These are phyloP conservation scores for Drosophila mayri DNA, from an alignment of 1,140 invertebrate genomes.

Conservation along the genomic window DNA sequence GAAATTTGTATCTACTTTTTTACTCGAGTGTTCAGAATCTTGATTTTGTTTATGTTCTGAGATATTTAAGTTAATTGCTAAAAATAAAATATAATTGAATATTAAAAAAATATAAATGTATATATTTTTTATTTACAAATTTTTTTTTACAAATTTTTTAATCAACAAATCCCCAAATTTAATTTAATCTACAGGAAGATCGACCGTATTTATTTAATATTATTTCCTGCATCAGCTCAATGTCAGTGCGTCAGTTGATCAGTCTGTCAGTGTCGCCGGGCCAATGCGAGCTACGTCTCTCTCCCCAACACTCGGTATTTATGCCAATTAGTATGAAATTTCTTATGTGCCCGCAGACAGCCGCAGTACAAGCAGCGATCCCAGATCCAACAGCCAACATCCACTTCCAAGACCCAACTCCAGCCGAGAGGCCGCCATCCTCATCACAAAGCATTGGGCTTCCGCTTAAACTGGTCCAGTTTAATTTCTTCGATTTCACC, in stretches of 20 bases:
- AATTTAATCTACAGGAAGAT: not conserved
- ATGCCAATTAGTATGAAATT: conserved; percentile 85
- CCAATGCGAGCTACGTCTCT: conserved; percentile 50
- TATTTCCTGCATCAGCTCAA: conserved; percentile 44
- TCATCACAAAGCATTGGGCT: conserved; percentile 55
- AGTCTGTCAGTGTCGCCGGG: conserved; percentile 62
- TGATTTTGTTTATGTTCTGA: too few species aligned
- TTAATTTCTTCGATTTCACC: conserved; percentile 80
- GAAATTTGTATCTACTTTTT: too few species aligned
- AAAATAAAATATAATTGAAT: too few species aligned
- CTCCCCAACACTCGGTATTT: conserved; percentile 84
- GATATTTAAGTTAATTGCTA: too few species aligned
- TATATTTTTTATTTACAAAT: too few species aligned
- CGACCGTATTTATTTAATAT: conserved; percentile 28
- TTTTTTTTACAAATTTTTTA: too few species aligned
- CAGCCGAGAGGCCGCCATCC: conserved; percentile 39
- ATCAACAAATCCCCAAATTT: not conserved
- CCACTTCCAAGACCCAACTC: conserved; percentile 29
- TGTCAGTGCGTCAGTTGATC: conserved; percentile 71
- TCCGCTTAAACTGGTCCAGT: conserved; percentile 84
- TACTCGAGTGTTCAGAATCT: too few species aligned
- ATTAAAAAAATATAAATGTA: too few species aligned
- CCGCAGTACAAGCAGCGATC: conserved; percentile 31
- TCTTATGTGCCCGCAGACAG: conserved; percentile 83
- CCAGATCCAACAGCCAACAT: conserved; percentile 15